A percentile compares a stretch with the other conserved stretches of the same genome.
Conservation (phyloP, 2,888 invertebrate species). For the Hymenopus coronatus region DNA sequence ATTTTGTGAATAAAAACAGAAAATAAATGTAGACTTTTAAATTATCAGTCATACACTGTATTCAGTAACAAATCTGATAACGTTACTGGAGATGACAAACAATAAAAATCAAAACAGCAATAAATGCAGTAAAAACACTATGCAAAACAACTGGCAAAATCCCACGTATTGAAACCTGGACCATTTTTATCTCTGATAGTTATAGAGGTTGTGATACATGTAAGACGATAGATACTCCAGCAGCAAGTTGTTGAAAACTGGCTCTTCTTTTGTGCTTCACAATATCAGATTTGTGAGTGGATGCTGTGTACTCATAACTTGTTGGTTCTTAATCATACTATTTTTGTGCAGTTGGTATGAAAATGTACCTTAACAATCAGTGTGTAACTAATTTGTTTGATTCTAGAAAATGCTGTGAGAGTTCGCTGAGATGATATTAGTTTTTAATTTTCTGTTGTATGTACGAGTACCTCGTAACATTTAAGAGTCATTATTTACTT, state of each 20-base stretch:
- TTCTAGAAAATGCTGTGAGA: neutral
- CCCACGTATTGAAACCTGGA: too few relatives aligned
- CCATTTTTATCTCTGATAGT: too few relatives aligned
- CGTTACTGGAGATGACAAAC: neutral
- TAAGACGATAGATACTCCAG: too few relatives aligned
- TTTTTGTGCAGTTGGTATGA: too few relatives aligned
- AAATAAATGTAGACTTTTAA: neutral
- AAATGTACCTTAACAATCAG: neutral
- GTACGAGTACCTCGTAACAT: neutral
- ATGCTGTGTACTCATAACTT: neutral
- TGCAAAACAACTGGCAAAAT: too few relatives aligned
- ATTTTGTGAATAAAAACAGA: neutral
- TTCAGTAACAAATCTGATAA: neutral
- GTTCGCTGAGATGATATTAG: neutral
- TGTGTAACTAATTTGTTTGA: neutral
- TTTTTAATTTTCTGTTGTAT: neutral
- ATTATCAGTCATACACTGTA: neutral
- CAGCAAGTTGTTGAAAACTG: too few relatives aligned
- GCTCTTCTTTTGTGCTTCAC: too few relatives aligned
- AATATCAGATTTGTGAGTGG: neutral
- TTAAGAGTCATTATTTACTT: neutral
- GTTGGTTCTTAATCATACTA: neutral
- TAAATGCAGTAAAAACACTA: too few relatives aligned
- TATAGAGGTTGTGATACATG: too few relatives aligned
- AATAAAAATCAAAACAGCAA: neutral